Conservation (phyloP, 1,140 invertebrate species). For the Drosophila neocordata region DNA sequence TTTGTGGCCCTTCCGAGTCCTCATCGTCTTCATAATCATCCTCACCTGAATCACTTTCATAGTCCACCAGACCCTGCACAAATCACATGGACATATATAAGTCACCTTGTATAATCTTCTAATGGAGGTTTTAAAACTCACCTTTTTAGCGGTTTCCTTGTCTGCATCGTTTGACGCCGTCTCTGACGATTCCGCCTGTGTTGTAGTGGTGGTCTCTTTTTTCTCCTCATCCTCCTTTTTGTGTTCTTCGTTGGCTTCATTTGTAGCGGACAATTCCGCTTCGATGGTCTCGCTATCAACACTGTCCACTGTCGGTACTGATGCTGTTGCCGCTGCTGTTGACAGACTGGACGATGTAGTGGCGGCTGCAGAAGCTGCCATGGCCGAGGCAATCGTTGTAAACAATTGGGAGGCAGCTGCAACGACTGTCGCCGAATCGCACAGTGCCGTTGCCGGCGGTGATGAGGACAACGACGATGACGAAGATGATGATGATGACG, state of each 20-base stretch:
- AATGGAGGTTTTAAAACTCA: conserved; percentile 11
- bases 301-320: conserved; percentile 27
- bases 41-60: conserved; percentile 97
- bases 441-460: conserved; percentile 49
- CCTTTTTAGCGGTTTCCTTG: conserved; percentile 65
- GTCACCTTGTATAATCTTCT: not conserved
- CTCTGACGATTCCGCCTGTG: conserved; percentile 25
- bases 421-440: conserved; percentile 69
- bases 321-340: conserved; percentile 31
- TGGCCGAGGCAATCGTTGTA: conserved; percentile 56
- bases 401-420: conserved; percentile 71
- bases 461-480: conserved; percentile 42
- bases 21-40: conserved; percentile 96
- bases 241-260: conserved; percentile 33
- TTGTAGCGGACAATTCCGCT: conserved; percentile 31
- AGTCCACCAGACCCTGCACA: conserved; percentile 95
- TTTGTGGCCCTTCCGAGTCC: conserved; percentile 82
- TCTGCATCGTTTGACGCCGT: conserved; percentile 50
- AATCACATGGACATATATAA: not conserved
- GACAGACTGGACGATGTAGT: conserved; percentile 52
- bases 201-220: conserved; percentile 16
- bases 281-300: conserved; percentile 35
- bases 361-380: conserved; percentile 66
- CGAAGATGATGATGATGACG: conserved; percentile 43
- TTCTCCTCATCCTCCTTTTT: conserved; percentile 40